Conservation (phyloP, 1,140 invertebrate species). For the Ceratina australensis region DNA sequence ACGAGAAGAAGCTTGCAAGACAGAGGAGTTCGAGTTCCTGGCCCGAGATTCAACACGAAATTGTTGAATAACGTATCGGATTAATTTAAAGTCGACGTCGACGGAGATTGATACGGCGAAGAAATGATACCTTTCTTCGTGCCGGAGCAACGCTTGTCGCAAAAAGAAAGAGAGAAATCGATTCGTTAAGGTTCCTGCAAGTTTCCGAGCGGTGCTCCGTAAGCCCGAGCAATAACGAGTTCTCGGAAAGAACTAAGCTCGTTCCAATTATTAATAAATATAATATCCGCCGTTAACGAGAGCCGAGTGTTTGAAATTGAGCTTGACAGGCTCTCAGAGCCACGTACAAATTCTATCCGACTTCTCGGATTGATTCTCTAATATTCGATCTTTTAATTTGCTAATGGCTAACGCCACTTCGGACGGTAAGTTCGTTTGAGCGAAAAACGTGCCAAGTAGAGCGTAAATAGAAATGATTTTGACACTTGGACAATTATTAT, state of each 20-base stretch:
- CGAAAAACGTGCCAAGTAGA: constrained; percentile 5
- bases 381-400: neutral
- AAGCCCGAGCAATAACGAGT: neutral
- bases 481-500: constrained; percentile 7
- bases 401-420: neutral
- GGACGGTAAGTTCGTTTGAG: too few relatives aligned
- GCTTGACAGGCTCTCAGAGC: too few relatives aligned
- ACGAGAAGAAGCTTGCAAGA: neutral
- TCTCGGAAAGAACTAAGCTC: neutral
- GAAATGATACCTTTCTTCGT: too few relatives aligned
- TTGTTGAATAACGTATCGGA: neutral
- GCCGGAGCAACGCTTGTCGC: too few relatives aligned
- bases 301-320: neutral
- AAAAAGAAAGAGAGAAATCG: neutral
- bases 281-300: too few relatives aligned
- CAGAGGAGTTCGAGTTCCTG: neutral
- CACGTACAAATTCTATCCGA: neutral
- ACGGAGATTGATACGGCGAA: too few relatives aligned
- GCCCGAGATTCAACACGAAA: neutral
- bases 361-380: too few relatives aligned
- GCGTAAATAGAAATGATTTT: constrained; percentile 10
- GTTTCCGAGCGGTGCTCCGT: neutral
- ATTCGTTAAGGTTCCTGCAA: neutral
- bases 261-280: too few relatives aligned
- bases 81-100: neutral